Percentiles rank a stretch among this genome's conserved stretches.
Evolutionary conservation across 2,113 vertebrate genomes (phyloP).

Genomic region (Gymnogyps californianus): DNA sequence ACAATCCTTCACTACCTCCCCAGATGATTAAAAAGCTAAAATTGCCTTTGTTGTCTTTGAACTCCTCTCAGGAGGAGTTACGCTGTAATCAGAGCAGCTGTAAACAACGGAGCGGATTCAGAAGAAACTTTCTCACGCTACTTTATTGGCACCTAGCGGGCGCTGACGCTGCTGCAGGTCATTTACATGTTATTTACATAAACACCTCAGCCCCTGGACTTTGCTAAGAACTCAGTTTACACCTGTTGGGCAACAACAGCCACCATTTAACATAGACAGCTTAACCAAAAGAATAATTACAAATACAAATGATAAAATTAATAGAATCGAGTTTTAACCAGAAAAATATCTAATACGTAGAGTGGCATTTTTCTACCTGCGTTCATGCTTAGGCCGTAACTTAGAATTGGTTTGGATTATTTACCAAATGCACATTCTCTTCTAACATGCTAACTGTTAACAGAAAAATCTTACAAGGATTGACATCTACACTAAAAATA

Average conservation of each 20-base stretch:
- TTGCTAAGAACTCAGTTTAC: not conserved
- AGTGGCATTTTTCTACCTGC: not conserved
- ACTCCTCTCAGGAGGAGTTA: not conserved
- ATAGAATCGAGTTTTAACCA: not conserved
- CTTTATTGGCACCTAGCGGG: not conserved
- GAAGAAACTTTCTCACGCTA: not conserved
- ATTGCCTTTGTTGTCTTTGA: not conserved
- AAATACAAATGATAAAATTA: not conserved
- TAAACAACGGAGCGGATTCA: not conserved
- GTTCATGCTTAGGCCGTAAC: not conserved
- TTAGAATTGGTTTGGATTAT: not conserved
- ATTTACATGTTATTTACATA: not conserved
- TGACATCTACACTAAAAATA: not conserved
- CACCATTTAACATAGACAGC: not conserved
- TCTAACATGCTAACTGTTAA: not conserved
- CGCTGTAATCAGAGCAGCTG: not conserved
- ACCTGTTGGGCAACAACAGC: not conserved
- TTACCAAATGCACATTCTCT: not conserved
- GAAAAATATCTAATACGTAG: fast-evolving
- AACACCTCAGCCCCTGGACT: not conserved
- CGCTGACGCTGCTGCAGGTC: not conserved
- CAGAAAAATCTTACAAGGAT: not conserved
- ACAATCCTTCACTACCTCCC: not conserved
- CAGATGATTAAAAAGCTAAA: not conserved
- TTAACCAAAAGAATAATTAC: not conserved